A percentile compares a stretch with the other conserved stretches of the same genome.
Conservation (phyloP, 2,888 invertebrate genomes). For the Aporophyla nigra region DNA sequence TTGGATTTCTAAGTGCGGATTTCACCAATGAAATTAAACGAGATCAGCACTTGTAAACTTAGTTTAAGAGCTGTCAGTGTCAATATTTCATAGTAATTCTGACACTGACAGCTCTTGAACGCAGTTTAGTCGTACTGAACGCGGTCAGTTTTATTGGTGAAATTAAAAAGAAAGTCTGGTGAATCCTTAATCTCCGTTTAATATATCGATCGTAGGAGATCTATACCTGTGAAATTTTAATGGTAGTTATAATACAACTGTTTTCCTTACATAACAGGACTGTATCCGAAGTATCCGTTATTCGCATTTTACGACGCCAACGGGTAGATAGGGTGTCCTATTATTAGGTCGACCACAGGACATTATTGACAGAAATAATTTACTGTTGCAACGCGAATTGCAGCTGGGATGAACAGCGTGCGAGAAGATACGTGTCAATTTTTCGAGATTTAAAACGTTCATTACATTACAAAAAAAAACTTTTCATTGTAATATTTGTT, state of each 20-base stretch:
- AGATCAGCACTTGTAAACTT: too few relatives aligned
- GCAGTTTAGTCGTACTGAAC: too few relatives aligned
- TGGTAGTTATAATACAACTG: not conserved
- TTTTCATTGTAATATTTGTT: too few relatives aligned
- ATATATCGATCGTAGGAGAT: not conserved
- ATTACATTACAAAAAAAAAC: not conserved
- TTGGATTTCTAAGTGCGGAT: too few relatives aligned
- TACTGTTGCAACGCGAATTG: not conserved
- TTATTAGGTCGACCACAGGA: slow-evolving; percentile 49
- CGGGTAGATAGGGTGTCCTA: slow-evolving; percentile 36
- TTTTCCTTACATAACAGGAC: slow-evolving; percentile 14
- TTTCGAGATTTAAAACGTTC: too few relatives aligned
- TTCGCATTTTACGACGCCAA: slow-evolving; percentile 35
- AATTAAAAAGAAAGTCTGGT: too few relatives aligned
- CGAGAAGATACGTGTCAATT: not conserved
- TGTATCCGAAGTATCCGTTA: slow-evolving; percentile 22
- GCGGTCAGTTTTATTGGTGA: too few relatives aligned
- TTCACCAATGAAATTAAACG: too few relatives aligned
- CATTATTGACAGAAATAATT: slow-evolving; percentile 46
- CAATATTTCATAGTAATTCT: too few relatives aligned
- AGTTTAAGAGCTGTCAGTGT: too few relatives aligned
- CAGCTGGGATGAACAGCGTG: slow-evolving; percentile 11
- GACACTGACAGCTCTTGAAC: too few relatives aligned
- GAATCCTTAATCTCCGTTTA: not conserved
- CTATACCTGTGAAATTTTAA: not conserved